Percentiles rank a stretch among this genome's conserved stretches.
phyloP scores from a whole-genome alignment of 2,113 vertebrate genomes.

The Cyphomyrus plagiostoma region DNA sequence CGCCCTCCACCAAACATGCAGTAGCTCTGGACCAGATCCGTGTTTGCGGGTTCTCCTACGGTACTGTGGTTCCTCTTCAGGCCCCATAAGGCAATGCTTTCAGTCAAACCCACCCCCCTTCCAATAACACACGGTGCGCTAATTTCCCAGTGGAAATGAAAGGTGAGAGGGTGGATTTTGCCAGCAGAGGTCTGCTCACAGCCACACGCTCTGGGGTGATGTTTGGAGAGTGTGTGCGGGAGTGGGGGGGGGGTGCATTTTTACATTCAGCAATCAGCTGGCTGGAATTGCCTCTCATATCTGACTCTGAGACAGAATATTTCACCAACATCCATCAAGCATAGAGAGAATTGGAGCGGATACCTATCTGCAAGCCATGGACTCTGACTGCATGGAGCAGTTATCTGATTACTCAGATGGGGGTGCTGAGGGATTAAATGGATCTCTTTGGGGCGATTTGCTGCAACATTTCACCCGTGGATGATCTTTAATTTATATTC shows the following conservation, averaged over 20 bases:
- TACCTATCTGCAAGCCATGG: slow-evolving; percentile 25
- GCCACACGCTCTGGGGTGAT: neutral
- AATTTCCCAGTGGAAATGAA: slow-evolving; percentile 24
- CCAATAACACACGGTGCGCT: slow-evolving; percentile 9
- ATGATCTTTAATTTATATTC: slow-evolving; percentile 35
- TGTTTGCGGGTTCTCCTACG: neutral
- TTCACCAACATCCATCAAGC: slow-evolving; percentile 31
- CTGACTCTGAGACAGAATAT: slow-evolving; percentile 38
- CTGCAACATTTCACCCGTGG: slow-evolving; percentile 27
- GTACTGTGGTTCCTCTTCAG: neutral
- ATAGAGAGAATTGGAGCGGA: slow-evolving; percentile 31
- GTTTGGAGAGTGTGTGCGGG: neutral
- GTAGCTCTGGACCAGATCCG: neutral
- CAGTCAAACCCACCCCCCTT: neutral
- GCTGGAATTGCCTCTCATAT: slow-evolving; percentile 37
- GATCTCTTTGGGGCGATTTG: slow-evolving; percentile 34
- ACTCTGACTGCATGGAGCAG: slow-evolving; percentile 24
- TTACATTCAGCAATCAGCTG: slow-evolving; percentile 30
- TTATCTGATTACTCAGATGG: slow-evolving; percentile 38
- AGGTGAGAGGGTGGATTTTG: slow-evolving; percentile 14
- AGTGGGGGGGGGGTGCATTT: neutral
- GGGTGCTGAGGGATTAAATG: slow-evolving; percentile 28
- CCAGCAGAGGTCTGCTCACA: slow-evolving; percentile 6
- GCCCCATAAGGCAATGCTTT: neutral
- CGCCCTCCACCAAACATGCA: neutral